phyloP scores from a whole-genome alignment of 2,113 vertebrate species.

The Alouatta palliata region DNA sequence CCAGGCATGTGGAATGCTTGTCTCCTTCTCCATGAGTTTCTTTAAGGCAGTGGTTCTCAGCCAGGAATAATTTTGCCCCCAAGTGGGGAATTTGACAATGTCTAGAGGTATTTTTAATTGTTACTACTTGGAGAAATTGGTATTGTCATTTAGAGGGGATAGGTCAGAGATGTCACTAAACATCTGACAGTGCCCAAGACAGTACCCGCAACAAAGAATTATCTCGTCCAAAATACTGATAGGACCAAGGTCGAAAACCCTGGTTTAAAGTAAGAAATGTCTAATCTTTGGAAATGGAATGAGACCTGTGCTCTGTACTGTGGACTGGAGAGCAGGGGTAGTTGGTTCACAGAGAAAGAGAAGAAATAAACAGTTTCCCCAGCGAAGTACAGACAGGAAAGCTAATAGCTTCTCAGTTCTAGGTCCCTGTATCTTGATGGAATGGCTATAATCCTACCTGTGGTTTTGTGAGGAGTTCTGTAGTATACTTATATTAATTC shows the following conservation, averaged over 20 bases:
- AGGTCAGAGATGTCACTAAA: background rate
- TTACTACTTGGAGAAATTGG: background rate
- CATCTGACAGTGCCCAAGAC: background rate
- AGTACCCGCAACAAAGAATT: background rate
- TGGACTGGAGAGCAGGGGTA: background rate
- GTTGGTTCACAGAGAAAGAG: background rate
- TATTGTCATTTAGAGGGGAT: background rate
- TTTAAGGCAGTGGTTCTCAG: background rate
- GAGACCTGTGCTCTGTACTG: background rate
- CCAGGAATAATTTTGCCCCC: background rate
- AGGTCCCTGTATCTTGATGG: background rate
- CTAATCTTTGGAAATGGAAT: background rate
- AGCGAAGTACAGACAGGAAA: background rate
- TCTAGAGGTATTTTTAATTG: background rate
- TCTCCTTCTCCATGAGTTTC: background rate
- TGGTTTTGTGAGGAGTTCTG: background rate
- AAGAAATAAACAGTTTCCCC: background rate
- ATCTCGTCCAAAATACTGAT: background rate
- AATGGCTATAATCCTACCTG: background rate
- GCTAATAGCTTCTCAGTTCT: background rate
- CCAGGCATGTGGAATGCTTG: background rate
- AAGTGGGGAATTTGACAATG: background rate
- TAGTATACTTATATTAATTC: background rate
- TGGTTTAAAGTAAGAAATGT: background rate
- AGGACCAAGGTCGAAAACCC: background rate